A percentile compares a stretch with the other conserved stretches of the same genome.
Evolutionary conservation across 2,888 invertebrate genomes (phyloP).

Genomic region (Ichneumoninae sp.): DNA sequence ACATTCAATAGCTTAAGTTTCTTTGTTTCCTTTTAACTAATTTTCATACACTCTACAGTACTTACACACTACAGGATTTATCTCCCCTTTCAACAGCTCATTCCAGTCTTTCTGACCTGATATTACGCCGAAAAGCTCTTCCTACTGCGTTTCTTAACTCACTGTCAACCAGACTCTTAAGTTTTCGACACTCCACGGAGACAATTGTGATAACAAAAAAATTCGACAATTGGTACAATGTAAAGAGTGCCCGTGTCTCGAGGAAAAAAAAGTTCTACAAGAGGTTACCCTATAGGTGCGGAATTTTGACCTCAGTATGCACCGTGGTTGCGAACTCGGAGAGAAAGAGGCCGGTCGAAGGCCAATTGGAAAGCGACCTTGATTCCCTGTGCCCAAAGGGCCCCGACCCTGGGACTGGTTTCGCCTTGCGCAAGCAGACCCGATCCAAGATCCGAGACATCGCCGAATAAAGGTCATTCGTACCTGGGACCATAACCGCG

Average conservation of each 20-base stretch:
- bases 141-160: too few relatives aligned
- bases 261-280: neutral
- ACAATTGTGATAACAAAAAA: neutral
- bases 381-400: conserved; percentile 72
- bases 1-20: too few relatives aligned
- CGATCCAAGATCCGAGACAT: conserved; percentile 19
- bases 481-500: neutral
- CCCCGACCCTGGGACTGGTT: conserved; percentile 73
- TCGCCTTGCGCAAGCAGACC: conserved; percentile 56
- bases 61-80: too few relatives aligned
- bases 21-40: too few relatives aligned
- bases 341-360: conserved; percentile 50
- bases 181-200: too few relatives aligned
- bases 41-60: too few relatives aligned
- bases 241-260: neutral
- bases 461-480: neutral
- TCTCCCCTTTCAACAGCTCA: too few relatives aligned
- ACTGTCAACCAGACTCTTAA: too few relatives aligned
- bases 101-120: too few relatives aligned
- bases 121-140: too few relatives aligned
- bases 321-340: neutral
- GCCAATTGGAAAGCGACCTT: conserved; percentile 74
- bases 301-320: neutral
- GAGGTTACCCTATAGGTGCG: neutral
- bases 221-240: neutral